Evolutionary conservation across 2,797 vertebrate species (phyloP).

Genomic region (Hyperoplus lanceolatus): DNA sequence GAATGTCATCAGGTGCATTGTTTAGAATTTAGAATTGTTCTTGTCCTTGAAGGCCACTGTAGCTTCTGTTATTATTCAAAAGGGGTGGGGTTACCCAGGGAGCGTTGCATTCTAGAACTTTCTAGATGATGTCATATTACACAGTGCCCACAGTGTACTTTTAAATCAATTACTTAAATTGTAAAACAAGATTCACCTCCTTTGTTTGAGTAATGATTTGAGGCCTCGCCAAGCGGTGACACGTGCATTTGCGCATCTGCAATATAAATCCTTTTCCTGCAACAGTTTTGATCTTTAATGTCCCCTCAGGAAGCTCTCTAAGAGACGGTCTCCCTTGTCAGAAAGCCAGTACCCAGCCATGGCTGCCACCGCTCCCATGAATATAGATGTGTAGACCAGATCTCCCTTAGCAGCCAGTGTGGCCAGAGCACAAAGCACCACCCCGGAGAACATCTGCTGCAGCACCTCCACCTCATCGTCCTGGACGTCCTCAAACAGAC

Average conservation of each 20-base stretch:
- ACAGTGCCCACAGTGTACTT: neutral
- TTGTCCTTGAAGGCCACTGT: too few species aligned
- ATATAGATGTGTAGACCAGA: constrained; percentile 96
- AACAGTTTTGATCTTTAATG: constrained; percentile 73
- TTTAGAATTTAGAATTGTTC: too few species aligned
- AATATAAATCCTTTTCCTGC: neutral
- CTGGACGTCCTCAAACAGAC: constrained; percentile 93
- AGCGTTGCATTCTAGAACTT: too few species aligned
- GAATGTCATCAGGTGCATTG: too few species aligned
- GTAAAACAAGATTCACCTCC: neutral
- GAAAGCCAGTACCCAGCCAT: constrained; percentile 97
- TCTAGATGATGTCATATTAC: too few species aligned
- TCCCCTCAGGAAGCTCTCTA: constrained; percentile 90
- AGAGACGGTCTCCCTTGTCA: constrained; percentile 89
- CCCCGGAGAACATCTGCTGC: constrained; percentile 97
- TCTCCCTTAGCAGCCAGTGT: constrained; percentile 96
- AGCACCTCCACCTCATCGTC: constrained; percentile 96
- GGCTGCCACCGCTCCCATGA: constrained; percentile 93
- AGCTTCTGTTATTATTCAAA: too few species aligned
- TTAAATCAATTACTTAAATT: neutral
- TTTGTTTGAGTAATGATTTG: neutral
- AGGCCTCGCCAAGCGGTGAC: neutral
- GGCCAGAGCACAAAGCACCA: constrained; percentile 93
- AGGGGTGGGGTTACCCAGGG: too few species aligned
- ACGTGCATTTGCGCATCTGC: neutral